phyloP scores from a whole-genome alignment of 2,797 vertebrate genomes.

The Amazona ochrocephala region DNA sequence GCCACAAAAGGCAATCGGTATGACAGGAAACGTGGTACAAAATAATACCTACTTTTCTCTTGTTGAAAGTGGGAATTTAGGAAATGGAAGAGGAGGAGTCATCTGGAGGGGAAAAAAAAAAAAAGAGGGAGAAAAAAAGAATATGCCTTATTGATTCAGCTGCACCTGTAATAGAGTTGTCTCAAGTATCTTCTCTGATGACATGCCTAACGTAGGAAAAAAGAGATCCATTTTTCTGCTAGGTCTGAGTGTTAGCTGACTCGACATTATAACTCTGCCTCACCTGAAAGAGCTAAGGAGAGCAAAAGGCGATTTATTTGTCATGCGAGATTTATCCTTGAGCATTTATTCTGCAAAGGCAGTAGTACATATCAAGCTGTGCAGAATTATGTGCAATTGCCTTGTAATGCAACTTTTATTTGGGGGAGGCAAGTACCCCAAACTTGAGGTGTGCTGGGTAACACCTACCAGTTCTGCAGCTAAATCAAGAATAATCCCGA shows the following conservation, averaged over 20 bases:
- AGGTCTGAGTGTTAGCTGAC: slow-evolving; percentile 40
- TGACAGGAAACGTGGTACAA: slow-evolving; percentile 11
- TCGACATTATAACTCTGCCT: slow-evolving; percentile 32
- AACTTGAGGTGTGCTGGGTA: neutral
- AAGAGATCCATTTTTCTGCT: slow-evolving; percentile 46
- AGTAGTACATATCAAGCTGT: neutral
- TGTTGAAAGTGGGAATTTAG: slow-evolving; percentile 58
- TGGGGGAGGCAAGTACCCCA: neutral
- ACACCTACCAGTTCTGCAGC: neutral
- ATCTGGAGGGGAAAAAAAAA: neutral
- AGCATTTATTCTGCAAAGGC: slow-evolving; percentile 45
- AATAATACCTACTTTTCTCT: slow-evolving; percentile 42
- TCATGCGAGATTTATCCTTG: slow-evolving; percentile 49
- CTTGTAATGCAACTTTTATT: slow-evolving; percentile 17
- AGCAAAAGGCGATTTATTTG: slow-evolving; percentile 49
- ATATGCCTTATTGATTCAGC: slow-evolving; percentile 59
- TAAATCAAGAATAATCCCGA: neutral
- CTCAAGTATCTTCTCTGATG: slow-evolving; percentile 7
- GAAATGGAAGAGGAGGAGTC: slow-evolving; percentile 1
- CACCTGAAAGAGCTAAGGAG: slow-evolving; percentile 37
- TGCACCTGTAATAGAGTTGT: slow-evolving; percentile 34
- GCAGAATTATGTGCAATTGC: neutral
- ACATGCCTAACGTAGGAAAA: neutral
- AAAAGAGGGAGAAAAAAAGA: neutral
- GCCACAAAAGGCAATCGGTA: neutral